Base-by-base conservation (phyloP, 1,140 invertebrate species). In the Globodera rostochiensis region DNA sequence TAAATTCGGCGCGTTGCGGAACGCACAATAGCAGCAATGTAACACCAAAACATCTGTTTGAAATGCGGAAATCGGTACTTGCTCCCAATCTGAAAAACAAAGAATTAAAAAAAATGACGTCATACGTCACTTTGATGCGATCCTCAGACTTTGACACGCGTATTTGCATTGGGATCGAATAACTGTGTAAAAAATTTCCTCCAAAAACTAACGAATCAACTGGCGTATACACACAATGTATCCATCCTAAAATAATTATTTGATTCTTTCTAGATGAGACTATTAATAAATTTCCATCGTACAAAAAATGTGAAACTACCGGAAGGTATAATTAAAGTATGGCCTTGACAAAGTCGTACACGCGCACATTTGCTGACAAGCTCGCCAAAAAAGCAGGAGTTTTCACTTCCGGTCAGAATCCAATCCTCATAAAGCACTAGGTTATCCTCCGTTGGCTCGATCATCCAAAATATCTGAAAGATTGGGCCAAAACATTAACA, bases 161-260 rank as follows among this genome's bases (percentile, higher is more conserved):
- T 93, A 93, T 86, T 73, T 89, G 88, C 85, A 84, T 88, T 19
- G 85, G 85, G 7, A 86, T 75, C 21, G 84, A 74, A 60, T 73
- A 98, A 84, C 94, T 95, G 90, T 98, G 96, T 13, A 99, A 91
- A 91, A 99, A 99, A 91, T 98, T 98, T 0, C 97, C 97, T 9
- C 97, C 97, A 92, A 98, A 98, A 3, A 98, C 96, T 0, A 99
- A 91, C 1, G 95, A 96, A 90, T 99, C 96, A 74, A 94, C 93
- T 1, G 96, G 95, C 1, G 97, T 98, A 89, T 95, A 98, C 1
- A 98, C 97, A 6, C 96, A 96, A 91, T 99, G 97, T 86, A 99
- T 98, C 97, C 97, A 99, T 15, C 92, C 82, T 83, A 53, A 71
- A 83, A 84, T 21, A 83, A 66, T 0, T 19, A 9, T 1, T 13